Conservation (phyloP, 2,113 vertebrate genomes). For the Pollimyrus isidori region DNA sequence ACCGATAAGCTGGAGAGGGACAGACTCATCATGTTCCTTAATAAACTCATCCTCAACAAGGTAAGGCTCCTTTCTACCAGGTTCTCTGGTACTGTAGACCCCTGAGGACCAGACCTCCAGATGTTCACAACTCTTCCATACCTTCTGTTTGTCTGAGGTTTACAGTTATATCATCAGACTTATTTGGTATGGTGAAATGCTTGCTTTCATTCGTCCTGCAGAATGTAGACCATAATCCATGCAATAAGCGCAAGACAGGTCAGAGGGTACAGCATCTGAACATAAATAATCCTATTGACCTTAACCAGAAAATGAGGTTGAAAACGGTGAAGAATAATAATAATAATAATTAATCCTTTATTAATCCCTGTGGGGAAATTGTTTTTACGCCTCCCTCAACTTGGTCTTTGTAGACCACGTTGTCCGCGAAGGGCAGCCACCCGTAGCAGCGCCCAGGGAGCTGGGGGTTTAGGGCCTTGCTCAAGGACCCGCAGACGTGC, state of each 20-base stretch:
- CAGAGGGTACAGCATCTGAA: background rate
- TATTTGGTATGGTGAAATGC: background rate
- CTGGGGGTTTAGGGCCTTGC: too few relatives aligned
- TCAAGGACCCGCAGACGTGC: too few relatives aligned
- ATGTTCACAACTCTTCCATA: background rate
- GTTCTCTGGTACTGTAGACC: background rate
- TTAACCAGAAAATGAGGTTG: background rate
- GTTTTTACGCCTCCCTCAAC: too few relatives aligned
- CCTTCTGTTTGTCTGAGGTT: background rate
- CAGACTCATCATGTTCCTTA: conserved; percentile 88
- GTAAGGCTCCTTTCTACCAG: conserved; percentile 44
- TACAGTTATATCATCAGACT: background rate
- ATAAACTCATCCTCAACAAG: conserved; percentile 96
- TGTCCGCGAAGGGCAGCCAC: too few relatives aligned
- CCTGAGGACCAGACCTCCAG: background rate
- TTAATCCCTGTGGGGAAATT: too few relatives aligned
- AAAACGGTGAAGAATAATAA: background rate
- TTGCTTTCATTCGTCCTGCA: background rate
- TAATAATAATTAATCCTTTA: too few relatives aligned
- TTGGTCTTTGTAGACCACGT: too few relatives aligned
- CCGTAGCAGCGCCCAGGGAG: too few relatives aligned
- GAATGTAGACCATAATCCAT: background rate
- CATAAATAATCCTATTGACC: background rate
- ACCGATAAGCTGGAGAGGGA: conserved; percentile 93
- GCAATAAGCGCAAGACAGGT: background rate